Conservation (phyloP, 2,113 vertebrate species). For the Probosciger aterrimus region DNA sequence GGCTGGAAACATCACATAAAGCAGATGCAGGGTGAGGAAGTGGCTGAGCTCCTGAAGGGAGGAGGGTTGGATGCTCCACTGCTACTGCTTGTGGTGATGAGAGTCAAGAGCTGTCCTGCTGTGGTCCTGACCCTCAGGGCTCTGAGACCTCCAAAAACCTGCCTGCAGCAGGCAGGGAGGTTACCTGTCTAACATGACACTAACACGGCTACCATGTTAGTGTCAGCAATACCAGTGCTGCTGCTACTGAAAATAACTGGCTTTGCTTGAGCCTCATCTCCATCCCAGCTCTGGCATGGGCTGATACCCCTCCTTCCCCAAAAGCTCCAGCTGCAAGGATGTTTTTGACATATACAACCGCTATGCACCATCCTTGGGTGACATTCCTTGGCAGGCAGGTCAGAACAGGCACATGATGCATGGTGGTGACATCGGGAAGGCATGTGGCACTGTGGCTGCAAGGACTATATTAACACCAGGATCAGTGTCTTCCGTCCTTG, state of each 20-base stretch:
- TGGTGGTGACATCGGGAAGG: neutral
- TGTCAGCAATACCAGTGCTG: fast-evolving
- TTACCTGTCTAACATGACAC: too few species aligned
- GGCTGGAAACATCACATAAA: neutral
- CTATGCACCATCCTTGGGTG: fast-evolving
- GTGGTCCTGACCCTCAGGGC: neutral
- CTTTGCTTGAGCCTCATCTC: fast-evolving
- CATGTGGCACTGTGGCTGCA: neutral
- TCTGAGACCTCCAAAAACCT: neutral
- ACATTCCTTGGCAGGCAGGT: neutral
- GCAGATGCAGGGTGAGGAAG: neutral
- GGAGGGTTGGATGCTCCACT: neutral
- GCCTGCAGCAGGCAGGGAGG: neutral
- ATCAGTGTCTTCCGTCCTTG: neutral
- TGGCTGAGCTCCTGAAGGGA: neutral
- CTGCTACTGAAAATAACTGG: neutral
- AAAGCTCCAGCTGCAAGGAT: fast-evolving
- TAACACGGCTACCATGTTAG: neutral
- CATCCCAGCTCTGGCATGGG: neutral
- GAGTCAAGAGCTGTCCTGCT: neutral
- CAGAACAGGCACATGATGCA: fast-evolving
- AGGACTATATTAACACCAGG: neutral
- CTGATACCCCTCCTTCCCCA: fast-evolving
- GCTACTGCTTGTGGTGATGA: fast-evolving
- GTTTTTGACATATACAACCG: fast-evolving